Base-by-base conservation (phyloP, 1,140 invertebrate species). In the Melipona quadrifasciata region DNA sequence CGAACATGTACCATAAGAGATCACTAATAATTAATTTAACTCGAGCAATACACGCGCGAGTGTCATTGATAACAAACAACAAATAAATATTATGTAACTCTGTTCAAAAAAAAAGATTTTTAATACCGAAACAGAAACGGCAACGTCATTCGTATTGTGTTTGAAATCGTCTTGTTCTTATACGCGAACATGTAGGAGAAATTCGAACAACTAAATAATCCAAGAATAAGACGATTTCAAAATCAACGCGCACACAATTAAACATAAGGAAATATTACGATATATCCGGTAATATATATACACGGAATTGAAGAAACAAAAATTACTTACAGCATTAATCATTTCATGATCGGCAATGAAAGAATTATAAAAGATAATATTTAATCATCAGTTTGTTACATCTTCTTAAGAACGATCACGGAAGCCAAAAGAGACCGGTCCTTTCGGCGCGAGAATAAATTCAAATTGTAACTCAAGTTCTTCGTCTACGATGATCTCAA, bases 381-480 rank as follows among this genome's bases (percentile, higher is more conserved):
- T 70, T 74, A 61, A 65, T 64, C 17, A 64, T 76, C 67, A 55
- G n/a, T 70, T 76, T 53, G 5, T 82, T 90, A 91, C 74, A 84
- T 75, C 27, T 16, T 86, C n/a, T 39, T 90, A 89, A 21, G 31
- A 16, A 82, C 96, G 95, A 92, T 97, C 96, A 76, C 91, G 94
- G 86, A 98, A 96, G 53, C 94, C 95, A 83, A 98, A 94, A n/a
- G 95, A 95, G 2, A 97, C 95, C 58, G 96, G 96, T 34, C 96
- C 96, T 91, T 97, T 96, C 6, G 97, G 97, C 5, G 97, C 96
- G 85, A 98, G 90, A 24, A 98, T 95, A 93, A 97, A 98, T 91
- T 98, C 97, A 89, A 97, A 98, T 86, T 97, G 96, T 34, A 97
- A 93, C 85, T 96, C 96, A 71, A 98, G 92, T 53, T 97, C 96